Percentiles rank a stretch among this genome's conserved stretches.
phyloP scores from a whole-genome alignment of 1,140 invertebrate species.

The Conus betulinus region DNA sequence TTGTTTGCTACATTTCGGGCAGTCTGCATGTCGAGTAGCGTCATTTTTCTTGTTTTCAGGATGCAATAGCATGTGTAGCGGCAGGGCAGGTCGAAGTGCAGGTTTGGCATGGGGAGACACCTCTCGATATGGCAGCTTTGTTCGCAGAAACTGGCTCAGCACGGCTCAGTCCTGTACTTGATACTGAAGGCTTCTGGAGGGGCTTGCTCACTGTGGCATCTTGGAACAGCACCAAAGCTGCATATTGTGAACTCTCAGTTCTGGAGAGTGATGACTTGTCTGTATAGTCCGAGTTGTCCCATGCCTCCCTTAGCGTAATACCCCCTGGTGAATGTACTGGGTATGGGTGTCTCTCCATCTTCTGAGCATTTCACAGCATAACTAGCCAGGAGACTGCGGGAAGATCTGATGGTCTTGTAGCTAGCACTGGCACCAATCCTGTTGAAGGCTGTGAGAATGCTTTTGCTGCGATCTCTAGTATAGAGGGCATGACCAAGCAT shows the following conservation, averaged over 20 bases:
- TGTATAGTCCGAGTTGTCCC: constrained; percentile 1
- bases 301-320: not conserved
- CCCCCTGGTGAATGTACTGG: constrained; percentile 5
- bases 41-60: constrained; percentile 1
- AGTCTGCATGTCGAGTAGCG: constrained; percentile 18
- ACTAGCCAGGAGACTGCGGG: constrained; percentile 5
- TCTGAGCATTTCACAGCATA: constrained; percentile 8
- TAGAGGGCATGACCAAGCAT: constrained; percentile 9
- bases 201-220: constrained; percentile 14
- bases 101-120: constrained; percentile 5
- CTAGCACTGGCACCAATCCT: not conserved
- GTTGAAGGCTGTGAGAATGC: constrained; percentile 1
- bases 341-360: constrained; percentile 4
- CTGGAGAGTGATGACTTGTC: not conserved
- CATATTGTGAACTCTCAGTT: constrained; percentile 5
- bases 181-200: not conserved
- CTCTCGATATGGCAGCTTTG: constrained; percentile 3
- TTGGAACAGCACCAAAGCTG: constrained; percentile 18
- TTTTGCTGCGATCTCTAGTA: not conserved
- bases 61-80: not conserved
- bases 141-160: constrained; percentile 14
- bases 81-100: not conserved
- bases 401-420: not conserved
- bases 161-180: not conserved
- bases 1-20: not conserved